These are phyloP conservation scores for Pollenia angustigena DNA, from an alignment of 2,888 invertebrate genomes.

Conservation along the genomic window DNA sequence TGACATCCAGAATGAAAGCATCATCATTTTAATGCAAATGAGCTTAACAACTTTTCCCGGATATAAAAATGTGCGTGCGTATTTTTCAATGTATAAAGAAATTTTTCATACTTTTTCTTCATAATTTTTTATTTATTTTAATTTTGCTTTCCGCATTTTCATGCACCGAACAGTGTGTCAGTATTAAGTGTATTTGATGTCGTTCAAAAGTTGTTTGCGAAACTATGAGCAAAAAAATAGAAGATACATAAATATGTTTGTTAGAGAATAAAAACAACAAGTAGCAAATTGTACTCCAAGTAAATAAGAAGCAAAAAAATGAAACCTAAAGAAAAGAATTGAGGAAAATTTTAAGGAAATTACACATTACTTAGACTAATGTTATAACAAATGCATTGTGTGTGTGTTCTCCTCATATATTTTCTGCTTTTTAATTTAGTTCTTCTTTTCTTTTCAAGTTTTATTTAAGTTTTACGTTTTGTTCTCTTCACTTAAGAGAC, in stretches of 20 bases:
- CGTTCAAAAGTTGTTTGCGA: constrained; percentile 49
- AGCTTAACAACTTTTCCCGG: constrained; percentile 72
- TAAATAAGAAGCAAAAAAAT: constrained; percentile 15
- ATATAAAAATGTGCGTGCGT: constrained; percentile 55
- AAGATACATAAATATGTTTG: background rate
- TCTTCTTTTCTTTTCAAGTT: background rate
- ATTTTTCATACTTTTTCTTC: constrained; percentile 10
- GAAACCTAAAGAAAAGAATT: constrained; percentile 12
- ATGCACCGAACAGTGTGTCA: background rate
- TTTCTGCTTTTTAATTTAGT: background rate
- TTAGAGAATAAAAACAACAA: background rate
- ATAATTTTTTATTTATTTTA: constrained; percentile 1
- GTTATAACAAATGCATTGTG: constrained; percentile 64
- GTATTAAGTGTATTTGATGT: constrained; percentile 48
- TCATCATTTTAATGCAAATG: constrained; percentile 74
- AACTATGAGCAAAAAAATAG: constrained; percentile 38
- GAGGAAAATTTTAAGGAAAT: constrained; percentile 57
- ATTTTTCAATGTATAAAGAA: constrained; percentile 32
- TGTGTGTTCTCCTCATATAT: too few species aligned
- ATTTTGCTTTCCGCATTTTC: background rate
- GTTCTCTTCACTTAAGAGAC: constrained; percentile 21
- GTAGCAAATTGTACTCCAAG: background rate
- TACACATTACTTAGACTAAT: constrained; percentile 68
- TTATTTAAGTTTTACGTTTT: constrained; percentile 21
- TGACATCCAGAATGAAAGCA: constrained; percentile 21